Percentiles rank a stretch among this genome's conserved stretches.
phyloP scores from a whole-genome alignment of 1,140 invertebrate genomes.

The Drosophila jambulina region DNA sequence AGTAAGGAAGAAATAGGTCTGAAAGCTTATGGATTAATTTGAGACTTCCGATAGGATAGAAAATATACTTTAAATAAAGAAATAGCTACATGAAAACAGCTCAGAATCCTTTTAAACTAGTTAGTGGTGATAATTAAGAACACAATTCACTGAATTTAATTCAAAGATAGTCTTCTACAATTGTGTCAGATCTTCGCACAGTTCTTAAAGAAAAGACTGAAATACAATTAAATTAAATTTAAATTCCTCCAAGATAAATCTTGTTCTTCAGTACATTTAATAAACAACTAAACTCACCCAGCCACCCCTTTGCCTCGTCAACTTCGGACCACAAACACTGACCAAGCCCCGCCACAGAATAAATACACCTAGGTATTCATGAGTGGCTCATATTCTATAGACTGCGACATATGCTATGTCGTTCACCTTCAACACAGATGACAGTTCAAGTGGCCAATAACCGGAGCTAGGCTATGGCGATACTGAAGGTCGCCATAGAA shows the following conservation, averaged over 20 bases:
- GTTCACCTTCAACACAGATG: slow-evolving; percentile 63
- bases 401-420: slow-evolving; percentile 49
- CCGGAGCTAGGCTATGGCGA: slow-evolving; percentile 46
- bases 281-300: too few relatives aligned
- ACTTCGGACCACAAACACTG: background rate
- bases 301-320: background rate
- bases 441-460: slow-evolving; percentile 62
- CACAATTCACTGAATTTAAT: too few relatives aligned
- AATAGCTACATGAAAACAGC: background rate
- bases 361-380: slow-evolving; percentile 19
- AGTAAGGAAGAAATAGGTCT: background rate
- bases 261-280: too few relatives aligned
- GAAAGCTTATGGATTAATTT: background rate
- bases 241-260: too few relatives aligned
- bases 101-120: too few relatives aligned
- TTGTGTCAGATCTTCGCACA: background rate
- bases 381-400: slow-evolving; percentile 27
- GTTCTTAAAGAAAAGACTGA: background rate
- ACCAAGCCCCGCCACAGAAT: slow-evolving; percentile 14
- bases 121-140: too few relatives aligned
- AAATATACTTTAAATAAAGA: background rate
- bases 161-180: too few relatives aligned
- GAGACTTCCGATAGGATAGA: background rate
- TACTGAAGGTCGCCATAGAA: slow-evolving; percentile 57
- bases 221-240: too few relatives aligned